These are phyloP conservation scores for Volucella bombylans DNA, from an alignment of 2,888 invertebrate species.

Conservation along the genomic window DNA sequence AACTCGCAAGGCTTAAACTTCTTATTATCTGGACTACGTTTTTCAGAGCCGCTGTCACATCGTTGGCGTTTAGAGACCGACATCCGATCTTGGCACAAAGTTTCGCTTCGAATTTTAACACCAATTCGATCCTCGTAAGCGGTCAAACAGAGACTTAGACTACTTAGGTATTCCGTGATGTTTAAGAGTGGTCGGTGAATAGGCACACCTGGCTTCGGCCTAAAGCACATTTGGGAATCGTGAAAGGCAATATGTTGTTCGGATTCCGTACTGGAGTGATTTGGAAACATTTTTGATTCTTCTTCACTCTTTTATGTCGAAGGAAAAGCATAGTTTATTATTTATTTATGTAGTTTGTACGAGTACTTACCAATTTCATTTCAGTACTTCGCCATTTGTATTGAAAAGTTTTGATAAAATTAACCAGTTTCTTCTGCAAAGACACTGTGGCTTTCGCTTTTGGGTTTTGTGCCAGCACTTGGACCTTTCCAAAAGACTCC, in stretches of 20 bases:
- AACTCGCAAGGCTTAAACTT: conserved; percentile 80
- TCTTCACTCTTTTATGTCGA: conserved; percentile 75
- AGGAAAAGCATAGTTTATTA: neutral
- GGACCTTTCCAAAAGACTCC: conserved; percentile 92
- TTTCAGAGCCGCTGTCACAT: conserved; percentile 86
- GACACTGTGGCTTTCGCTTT: conserved; percentile 89
- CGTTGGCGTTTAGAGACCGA: conserved; percentile 82
- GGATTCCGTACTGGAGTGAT: conserved; percentile 37
- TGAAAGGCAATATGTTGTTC: conserved; percentile 55
- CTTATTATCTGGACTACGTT: conserved; percentile 83
- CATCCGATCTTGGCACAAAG: conserved; percentile 78
- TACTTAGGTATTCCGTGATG: conserved; percentile 89
- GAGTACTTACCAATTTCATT: conserved; percentile 76
- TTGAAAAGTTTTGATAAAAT: conserved; percentile 88
- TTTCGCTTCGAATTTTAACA: conserved; percentile 83
- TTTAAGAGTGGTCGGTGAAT: conserved; percentile 89
- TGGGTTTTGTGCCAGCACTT: conserved; percentile 94
- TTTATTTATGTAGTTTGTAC: neutral
- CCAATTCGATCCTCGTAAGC: conserved; percentile 89
- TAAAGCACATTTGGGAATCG: conserved; percentile 80
- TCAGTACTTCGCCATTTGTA: conserved; percentile 89
- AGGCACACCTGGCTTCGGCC: conserved; percentile 85
- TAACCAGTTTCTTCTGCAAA: conserved; percentile 88
- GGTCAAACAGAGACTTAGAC: conserved; percentile 89
- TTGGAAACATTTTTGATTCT: conserved; percentile 75